Base-by-base conservation (phyloP, 2,797 vertebrate species). In the Scleropages formosus region DNA sequence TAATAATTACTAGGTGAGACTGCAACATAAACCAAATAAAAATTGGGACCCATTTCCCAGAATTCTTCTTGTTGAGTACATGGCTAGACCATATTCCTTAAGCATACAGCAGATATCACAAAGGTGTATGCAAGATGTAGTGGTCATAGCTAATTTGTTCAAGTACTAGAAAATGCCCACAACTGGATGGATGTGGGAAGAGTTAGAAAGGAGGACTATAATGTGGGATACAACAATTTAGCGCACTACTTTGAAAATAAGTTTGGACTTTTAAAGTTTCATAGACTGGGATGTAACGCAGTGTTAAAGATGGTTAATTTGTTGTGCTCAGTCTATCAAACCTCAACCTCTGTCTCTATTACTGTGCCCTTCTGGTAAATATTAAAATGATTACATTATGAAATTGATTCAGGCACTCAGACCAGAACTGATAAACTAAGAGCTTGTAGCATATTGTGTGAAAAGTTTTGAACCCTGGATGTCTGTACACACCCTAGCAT, bases 391-490 rank as follows among this genome's bases (percentile, higher is more conserved):
- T 39, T 39, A 31, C 31, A 39, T 39, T n/a, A n/a, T n/a, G n/a
- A n/a, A 39, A 39, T 31, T 39, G 31, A 6, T 39, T 39, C 31
- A 39, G 31, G 6, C 31, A 39, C 31, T 39, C 31, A 39, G 31
- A 39, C 39, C 2, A 39, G 31, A 39, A 39, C 2, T 6, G 2
- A 31, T 31, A n/a, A n/a, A n/a, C 4, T 22, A 51, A 53, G 68
- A 70, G 51, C 18, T 24, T 11, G 1, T 56, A 71, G 51, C 24
- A 27, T 71, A 18, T 56, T 56, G 26, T 15, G 66, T 27, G 51
- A 53, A 31, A 70, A 39, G 31, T 61, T 64, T 72, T 61, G 65
- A 20, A 61, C 56, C 74, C 44, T 69, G 44, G 59, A 46, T 61
- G 20, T 68, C 22, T 61, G 27, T 11, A 49, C 20, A 44, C 53